Evolutionary conservation across 1,140 invertebrate species (phyloP).

Genomic region (Sycobia sp.): DNA sequence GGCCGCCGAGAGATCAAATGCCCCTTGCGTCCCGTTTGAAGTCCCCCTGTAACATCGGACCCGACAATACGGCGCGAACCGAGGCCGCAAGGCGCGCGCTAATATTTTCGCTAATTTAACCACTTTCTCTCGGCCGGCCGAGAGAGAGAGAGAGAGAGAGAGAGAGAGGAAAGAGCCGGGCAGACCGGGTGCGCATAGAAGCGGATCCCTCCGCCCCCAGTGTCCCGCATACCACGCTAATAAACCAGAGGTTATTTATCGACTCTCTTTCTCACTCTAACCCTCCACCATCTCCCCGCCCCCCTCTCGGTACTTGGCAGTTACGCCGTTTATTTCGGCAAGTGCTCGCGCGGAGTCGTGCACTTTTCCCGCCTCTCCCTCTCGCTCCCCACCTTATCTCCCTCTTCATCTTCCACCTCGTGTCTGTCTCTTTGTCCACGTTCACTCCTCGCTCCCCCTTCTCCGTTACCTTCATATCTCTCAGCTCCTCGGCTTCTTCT

Average conservation of each 20-base stretch:
- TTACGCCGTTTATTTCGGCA: constrained; percentile 55
- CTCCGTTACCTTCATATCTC: constrained; percentile 24
- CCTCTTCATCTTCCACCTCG: constrained; percentile 27
- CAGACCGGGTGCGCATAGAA: no score
- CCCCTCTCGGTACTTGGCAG: constrained; percentile 47
- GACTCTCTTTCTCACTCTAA: no score
- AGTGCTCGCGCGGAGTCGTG: constrained; percentile 40
- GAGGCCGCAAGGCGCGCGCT: constrained; percentile 40
- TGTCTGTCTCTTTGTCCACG: not conserved
- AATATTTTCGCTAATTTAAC: constrained; percentile 61
- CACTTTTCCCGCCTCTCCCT: constrained; percentile 22
- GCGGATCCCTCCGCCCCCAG: not conserved
- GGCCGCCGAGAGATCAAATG: constrained; percentile 4
- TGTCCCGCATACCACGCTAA: constrained; percentile 50
- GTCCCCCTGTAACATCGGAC: constrained; percentile 10
- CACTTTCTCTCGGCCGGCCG: constrained; percentile 45
- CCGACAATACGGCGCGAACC: constrained; percentile 27
- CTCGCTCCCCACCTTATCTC: constrained; percentile 17
- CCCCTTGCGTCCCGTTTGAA: constrained; percentile 3
- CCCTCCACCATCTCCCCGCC: no score
- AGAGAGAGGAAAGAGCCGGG: no score
- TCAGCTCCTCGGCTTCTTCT: not conserved
- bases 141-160: no score
- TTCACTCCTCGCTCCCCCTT: constrained; percentile 23
- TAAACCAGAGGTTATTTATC: constrained; percentile 63